These are phyloP conservation scores for Ormyrus thymus DNA, from an alignment of 2,888 invertebrate species.

Conservation along the genomic window DNA sequence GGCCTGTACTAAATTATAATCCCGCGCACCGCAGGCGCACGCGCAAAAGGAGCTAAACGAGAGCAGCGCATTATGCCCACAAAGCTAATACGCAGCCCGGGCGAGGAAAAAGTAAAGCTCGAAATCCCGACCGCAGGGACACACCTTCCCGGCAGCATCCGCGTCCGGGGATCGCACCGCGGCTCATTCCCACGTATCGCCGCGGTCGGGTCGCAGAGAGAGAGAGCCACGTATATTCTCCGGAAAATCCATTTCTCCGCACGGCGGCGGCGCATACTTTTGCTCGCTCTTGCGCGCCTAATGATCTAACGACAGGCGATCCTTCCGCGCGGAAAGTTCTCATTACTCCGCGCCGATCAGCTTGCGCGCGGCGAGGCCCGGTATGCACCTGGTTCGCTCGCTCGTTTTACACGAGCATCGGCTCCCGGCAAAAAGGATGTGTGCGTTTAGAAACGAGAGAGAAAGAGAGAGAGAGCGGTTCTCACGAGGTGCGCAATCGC, in stretches of 20 bases:
- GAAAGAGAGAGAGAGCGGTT: neutral
- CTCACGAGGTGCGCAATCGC: slow-evolving; percentile 30
- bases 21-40: no score
- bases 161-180: neutral
- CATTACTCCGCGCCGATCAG: slow-evolving; percentile 53
- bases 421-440: slow-evolving; percentile 17
- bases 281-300: slow-evolving; percentile 32
- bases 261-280: neutral
- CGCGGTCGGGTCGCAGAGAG: no score
- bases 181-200: slow-evolving; percentile 8
- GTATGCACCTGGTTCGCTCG: neutral
- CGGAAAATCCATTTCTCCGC: slow-evolving; percentile 57
- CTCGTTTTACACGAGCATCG: neutral
- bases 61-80: no score
- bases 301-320: slow-evolving; percentile 58
- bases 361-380: neutral
- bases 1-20: no score
- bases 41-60: no score
- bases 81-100: no score
- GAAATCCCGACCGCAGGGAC: no score
- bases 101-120: no score
- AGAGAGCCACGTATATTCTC: neutral
- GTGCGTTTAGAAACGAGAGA: neutral
- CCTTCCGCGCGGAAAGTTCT: slow-evolving; percentile 57
- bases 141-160: neutral